These are phyloP conservation scores for Oceanodroma leucorhoa DNA, from an alignment of 2,797 vertebrate genomes.

Conservation along the genomic window DNA sequence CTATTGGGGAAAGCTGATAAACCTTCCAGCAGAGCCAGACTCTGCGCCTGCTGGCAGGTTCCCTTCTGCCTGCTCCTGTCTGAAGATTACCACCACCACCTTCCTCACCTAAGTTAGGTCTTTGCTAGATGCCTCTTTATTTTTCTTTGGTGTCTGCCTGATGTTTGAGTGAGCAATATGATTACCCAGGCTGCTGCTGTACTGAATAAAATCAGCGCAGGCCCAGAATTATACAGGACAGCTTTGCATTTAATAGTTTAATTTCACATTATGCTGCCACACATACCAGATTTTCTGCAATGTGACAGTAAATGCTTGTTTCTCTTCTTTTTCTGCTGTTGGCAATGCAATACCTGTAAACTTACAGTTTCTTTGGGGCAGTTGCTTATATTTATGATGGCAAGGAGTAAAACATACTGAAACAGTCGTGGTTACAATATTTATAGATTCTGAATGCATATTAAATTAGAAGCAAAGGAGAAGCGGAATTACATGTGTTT, in stretches of 20 bases:
- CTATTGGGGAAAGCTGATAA: neutral
- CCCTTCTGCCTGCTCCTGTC: neutral
- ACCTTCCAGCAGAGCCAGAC: neutral
- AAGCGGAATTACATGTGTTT: conserved; percentile 44
- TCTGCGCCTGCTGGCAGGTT: neutral
- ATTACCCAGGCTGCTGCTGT: neutral
- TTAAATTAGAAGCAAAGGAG: conserved; percentile 60
- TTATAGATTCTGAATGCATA: conserved; percentile 50
- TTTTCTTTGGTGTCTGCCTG: neutral
- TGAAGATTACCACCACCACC: neutral
- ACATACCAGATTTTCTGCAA: neutral
- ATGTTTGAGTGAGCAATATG: neutral
- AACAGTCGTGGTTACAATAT: conserved; percentile 24
- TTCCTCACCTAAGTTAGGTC: neutral
- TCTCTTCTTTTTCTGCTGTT: neutral
- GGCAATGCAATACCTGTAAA: conserved; percentile 25
- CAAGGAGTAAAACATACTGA: conserved; percentile 43
- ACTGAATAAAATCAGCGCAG: neutral
- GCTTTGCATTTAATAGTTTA: neutral
- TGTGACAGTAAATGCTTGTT: neutral
- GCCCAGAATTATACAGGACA: neutral
- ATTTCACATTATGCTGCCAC: neutral
- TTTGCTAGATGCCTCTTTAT: neutral
- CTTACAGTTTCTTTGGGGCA: neutral
- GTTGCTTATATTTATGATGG: conserved; percentile 21